Evolutionary conservation across 2,113 vertebrate species (phyloP), one percentile per base, ranked within the genome.

Genomic region (Craseonycteris thonglongyai): DNA sequence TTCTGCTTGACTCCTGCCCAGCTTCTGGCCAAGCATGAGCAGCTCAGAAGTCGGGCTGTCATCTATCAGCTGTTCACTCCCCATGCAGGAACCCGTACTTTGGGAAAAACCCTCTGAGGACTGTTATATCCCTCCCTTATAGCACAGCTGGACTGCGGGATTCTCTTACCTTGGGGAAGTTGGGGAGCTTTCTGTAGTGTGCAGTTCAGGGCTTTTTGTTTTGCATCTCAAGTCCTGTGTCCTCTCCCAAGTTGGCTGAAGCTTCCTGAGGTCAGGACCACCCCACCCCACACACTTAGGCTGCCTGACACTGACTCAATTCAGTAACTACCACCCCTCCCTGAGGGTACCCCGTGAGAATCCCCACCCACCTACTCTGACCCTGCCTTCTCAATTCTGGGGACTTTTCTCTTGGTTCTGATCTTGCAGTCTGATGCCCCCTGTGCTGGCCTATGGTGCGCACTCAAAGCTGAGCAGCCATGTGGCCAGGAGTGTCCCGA

Each of bases 31-130:
- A 11, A 3, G 11, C 0, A 24, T 1, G 19, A 26, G 18, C 2
- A 24, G 71, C 45, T 65, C 33, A 5, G 49, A 26, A 26, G 35
- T n/a, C 16, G 42, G 19, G 26, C 2, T 2, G 22, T 4, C n/a
- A 4, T 13, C 21, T 7, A 1, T 0, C 4, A 10, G 19, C 9
- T 1, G 1, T 15, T 12, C 6, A 4, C 2, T 35, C 45, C 30
- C 18, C 0, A 11, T 1, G 0, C 16, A 58, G 33, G 26, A 1
- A 19, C 6, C 19, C 9, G 5, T 13, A 12, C 7, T 33, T 38
- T 33, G 38, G 6, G 38, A 81, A 78, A 18, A 38, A 19, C n/a
- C 24, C 63, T n/a, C 15, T 1, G 10, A 42, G 24, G n/a, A 12
- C 5, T 1, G 35, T 16, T 15, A 2, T 2, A 2, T 1, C 12